phyloP scores from a whole-genome alignment of 1,140 invertebrate species.

The Monomorium pharaonis region DNA sequence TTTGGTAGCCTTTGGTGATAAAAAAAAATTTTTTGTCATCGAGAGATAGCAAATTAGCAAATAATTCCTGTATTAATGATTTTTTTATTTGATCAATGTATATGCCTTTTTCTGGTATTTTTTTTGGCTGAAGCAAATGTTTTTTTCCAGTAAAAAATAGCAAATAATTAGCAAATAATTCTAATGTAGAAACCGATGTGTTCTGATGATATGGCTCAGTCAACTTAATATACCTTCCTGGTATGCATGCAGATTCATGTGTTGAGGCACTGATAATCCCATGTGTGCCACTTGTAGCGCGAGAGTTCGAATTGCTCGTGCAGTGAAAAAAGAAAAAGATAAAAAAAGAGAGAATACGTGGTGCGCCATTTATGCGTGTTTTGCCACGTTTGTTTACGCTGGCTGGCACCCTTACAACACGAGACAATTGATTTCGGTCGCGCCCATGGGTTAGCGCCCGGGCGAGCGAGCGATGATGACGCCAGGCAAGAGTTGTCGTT shows the following conservation, averaged over 20 bases:
- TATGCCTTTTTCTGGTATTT: too few species aligned
- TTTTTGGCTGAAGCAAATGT: too few species aligned
- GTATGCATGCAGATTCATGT: not conserved
- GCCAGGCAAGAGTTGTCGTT: constrained; percentile 33
- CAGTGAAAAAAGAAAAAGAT: not conserved
- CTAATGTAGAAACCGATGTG: too few species aligned
- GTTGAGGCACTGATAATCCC: not conserved
- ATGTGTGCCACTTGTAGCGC: not conserved
- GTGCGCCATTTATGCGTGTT: not conserved
- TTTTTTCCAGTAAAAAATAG: too few species aligned
- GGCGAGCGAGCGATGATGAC: not conserved
- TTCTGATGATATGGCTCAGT: too few species aligned
- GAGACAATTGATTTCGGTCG: constrained; percentile 65
- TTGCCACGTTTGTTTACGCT: constrained; percentile 52
- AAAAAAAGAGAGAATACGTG: constrained; percentile 2
- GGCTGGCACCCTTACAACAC: constrained; percentile 58
- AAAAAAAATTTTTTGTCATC: too few species aligned
- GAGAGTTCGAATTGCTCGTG: not conserved
- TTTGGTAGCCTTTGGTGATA: too few species aligned
- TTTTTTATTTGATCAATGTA: too few species aligned
- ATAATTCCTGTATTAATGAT: too few species aligned
- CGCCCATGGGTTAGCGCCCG: constrained; percentile 20
- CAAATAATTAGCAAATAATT: too few species aligned
- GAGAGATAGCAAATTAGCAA: too few species aligned
- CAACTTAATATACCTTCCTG: not conserved